Evolutionary conservation across 2,888 invertebrate species (phyloP).

Genomic region (Ophonus ardosiacus): DNA sequence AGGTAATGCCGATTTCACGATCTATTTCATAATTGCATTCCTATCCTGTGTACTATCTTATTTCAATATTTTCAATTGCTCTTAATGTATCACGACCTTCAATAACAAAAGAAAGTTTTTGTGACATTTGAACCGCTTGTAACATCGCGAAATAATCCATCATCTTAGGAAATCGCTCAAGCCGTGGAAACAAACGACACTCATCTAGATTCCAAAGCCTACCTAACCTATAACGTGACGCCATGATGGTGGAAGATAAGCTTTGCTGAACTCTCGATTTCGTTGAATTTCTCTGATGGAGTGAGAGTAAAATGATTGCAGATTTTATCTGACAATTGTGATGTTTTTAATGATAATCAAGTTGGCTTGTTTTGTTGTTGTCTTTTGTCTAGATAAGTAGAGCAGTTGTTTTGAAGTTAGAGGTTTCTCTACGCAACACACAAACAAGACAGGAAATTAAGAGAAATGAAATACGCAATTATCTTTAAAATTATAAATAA

Average conservation of each 20-base stretch:
- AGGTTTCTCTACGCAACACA: not conserved
- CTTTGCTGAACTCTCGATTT: slow-evolving; percentile 9
- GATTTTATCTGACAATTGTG: not conserved
- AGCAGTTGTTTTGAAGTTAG: not conserved
- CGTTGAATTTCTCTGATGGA: not conserved
- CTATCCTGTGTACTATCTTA: too few species aligned
- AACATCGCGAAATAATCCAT: slow-evolving; percentile 31
- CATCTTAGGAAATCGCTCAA: not conserved
- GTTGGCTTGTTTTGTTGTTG: not conserved
- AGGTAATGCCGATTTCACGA: too few species aligned
- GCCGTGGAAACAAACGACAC: not conserved
- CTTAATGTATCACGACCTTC: not conserved
- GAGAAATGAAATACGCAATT: not conserved
- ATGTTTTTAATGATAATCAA: not conserved
- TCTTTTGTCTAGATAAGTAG: not conserved
- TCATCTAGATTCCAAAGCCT: not conserved
- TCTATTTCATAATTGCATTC: too few species aligned
- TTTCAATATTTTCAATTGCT: too few species aligned
- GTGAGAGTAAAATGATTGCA: not conserved
- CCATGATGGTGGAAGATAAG: not conserved
- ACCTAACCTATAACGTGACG: not conserved
- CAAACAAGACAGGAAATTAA: not conserved
- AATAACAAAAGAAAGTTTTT: slow-evolving; percentile 27
- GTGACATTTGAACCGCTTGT: slow-evolving; percentile 30
- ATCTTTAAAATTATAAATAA: not conserved